A percentile compares a stretch with the other conserved stretches of the same genome.
phyloP scores from a whole-genome alignment of 2,113 vertebrate species.

The Hirundichthys speculiger region DNA sequence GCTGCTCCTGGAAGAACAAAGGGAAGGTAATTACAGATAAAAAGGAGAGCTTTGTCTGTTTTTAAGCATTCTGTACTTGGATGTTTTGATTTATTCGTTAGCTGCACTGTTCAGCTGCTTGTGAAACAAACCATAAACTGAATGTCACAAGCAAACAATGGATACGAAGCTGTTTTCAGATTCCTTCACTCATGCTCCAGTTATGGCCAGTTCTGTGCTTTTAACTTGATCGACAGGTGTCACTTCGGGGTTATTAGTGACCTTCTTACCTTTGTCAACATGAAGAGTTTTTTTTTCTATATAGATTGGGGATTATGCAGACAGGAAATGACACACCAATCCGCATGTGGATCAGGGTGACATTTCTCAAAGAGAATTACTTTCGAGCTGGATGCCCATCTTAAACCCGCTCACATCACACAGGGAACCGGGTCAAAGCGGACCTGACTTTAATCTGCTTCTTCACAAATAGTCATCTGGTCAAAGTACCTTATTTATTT shows the following conservation, averaged over 20 bases:
- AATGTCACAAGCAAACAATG: background rate
- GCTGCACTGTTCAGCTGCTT: background rate
- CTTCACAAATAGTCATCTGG: background rate
- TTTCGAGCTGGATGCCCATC: too few relatives aligned
- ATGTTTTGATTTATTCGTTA: background rate
- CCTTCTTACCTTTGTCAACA: constrained; percentile 35
- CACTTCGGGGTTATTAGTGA: constrained; percentile 4
- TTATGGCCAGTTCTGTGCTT: background rate
- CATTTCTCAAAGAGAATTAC: constrained; percentile 5
- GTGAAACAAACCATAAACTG: constrained; percentile 19
- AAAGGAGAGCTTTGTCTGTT: constrained; percentile 2
- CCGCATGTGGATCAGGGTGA: too few relatives aligned
- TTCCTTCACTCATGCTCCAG: background rate
- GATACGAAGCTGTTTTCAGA: background rate
- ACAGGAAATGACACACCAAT: constrained; percentile 37
- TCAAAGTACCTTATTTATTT: background rate
- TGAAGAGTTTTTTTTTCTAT: constrained; percentile 13
- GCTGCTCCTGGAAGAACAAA: constrained; percentile 39
- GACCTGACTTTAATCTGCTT: background rate
- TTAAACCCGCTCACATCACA: too few relatives aligned
- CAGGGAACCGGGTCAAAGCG: too few relatives aligned
- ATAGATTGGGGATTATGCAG: constrained; percentile 42
- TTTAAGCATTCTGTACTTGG: background rate
- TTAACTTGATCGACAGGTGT: constrained; percentile 15
- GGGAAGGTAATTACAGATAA: constrained; percentile 15